Conservation (phyloP, 1,140 invertebrate species). For the Chelonus insularis region DNA sequence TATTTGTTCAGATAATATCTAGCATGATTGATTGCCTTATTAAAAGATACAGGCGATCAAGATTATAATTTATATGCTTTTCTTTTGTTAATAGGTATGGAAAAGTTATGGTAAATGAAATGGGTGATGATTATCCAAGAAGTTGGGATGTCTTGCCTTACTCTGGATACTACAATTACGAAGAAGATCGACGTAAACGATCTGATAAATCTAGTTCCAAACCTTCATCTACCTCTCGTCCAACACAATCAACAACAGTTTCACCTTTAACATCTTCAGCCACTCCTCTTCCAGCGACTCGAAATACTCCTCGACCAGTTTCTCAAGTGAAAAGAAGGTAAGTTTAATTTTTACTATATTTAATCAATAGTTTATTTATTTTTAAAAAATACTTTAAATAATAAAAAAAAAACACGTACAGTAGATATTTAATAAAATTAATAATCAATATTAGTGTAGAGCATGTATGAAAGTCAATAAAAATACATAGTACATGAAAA, state of each 20-base stretch:
- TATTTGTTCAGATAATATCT: too few species aligned
- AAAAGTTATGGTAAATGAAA: conserved; percentile 42
- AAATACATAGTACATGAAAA: too few species aligned
- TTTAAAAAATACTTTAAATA: too few species aligned
- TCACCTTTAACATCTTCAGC: conserved; percentile 29
- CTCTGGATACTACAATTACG: conserved; percentile 36
- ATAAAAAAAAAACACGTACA: too few species aligned
- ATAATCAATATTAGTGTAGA: too few species aligned
- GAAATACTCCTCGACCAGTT: conserved; percentile 22
- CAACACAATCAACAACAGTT: conserved; percentile 25
- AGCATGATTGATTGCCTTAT: too few species aligned
- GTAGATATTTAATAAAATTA: too few species aligned
- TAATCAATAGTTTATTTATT: too few species aligned
- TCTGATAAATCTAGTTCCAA: conserved; percentile 34
- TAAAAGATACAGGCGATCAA: too few species aligned
- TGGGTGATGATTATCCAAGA: conserved; percentile 38
- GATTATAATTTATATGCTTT: not conserved
- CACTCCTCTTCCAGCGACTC: conserved; percentile 19
- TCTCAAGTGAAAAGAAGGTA: conserved; percentile 44
- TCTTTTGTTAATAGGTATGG: conserved; percentile 37
- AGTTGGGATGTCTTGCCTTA: conserved; percentile 38
- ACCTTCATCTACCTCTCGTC: not conserved
- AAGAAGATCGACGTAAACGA: conserved; percentile 42
- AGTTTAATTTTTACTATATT: too few species aligned
- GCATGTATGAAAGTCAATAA: too few species aligned